Conservation (phyloP, 2,113 vertebrate genomes). For the Trichomycterus rosablanca region DNA sequence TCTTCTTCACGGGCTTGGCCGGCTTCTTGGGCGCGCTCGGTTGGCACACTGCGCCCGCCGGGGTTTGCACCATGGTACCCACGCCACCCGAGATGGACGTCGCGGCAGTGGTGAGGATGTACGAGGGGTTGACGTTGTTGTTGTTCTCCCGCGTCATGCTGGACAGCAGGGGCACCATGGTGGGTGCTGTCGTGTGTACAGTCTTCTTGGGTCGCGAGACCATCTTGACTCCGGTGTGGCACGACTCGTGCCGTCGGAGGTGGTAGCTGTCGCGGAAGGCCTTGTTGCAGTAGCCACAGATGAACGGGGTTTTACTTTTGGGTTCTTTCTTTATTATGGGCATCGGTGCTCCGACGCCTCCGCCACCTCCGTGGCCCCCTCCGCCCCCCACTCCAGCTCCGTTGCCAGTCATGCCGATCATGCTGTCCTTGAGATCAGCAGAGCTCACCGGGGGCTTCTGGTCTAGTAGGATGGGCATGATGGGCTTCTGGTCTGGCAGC, state of each 20-base stretch:
- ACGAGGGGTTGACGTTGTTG: conserved; percentile 80
- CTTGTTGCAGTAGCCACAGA: conserved; percentile 99
- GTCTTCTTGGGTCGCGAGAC: conserved; percentile 96
- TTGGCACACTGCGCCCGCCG: conserved; percentile 66
- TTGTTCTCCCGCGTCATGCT: conserved; percentile 88
- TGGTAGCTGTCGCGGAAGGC: conserved; percentile 99
- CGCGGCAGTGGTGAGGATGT: conserved; percentile 93
- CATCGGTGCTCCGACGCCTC: conserved; percentile 57
- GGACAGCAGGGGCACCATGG: conserved; percentile 90
- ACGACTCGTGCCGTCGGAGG: conserved; percentile 95
- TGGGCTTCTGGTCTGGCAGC: conserved; percentile 91
- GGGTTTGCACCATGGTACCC: conserved; percentile 61
- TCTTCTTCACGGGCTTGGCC: conserved; percentile 95
- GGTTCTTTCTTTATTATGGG: conserved; percentile 92
- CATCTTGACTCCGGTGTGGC: conserved; percentile 97
- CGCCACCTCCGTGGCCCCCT: conserved; percentile 29
- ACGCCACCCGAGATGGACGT: conserved; percentile 83
- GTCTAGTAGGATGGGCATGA: conserved; percentile 91
- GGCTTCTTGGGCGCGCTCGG: conserved; percentile 85
- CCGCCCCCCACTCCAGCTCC: conserved; percentile 57
- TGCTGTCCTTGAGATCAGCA: conserved; percentile 89
- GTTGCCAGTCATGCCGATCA: no score
- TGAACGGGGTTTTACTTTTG: conserved; percentile 95
- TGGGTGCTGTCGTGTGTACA: conserved; percentile 81
- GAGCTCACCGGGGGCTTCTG: conserved; percentile 85